Evolutionary conservation across 2,888 invertebrate genomes (phyloP).

Genomic region (Choreutis nemorana): DNA sequence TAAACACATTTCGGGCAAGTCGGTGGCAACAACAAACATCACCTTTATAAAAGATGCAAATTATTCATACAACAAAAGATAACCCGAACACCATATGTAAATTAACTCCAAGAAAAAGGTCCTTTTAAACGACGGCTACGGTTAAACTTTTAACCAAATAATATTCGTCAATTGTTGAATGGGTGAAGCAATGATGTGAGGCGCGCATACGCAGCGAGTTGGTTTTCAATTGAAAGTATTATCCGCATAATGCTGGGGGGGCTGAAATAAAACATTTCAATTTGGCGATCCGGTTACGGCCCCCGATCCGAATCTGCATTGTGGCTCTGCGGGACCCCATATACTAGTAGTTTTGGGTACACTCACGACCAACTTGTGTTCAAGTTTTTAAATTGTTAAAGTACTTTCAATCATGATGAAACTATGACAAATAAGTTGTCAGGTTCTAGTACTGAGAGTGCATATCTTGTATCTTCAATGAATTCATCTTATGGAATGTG

Average conservation of each 20-base stretch:
- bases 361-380: constrained; percentile 16
- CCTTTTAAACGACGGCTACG: constrained; percentile 42
- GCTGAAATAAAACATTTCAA: constrained; percentile 64
- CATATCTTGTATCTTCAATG: too few relatives aligned
- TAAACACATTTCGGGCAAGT: constrained; percentile 35
- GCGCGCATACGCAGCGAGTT: constrained; percentile 38
- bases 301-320: constrained; percentile 56
- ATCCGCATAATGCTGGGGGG: constrained; percentile 46
- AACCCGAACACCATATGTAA: constrained; percentile 30
- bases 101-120: constrained; percentile 23
- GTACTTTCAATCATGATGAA: too few relatives aligned
- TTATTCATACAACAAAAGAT: constrained; percentile 18
- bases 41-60: constrained; percentile 33
- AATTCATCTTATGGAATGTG: too few relatives aligned
- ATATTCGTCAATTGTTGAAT: constrained; percentile 28
- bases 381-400: background rate
- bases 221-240: constrained; percentile 64
- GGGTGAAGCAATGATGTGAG: constrained; percentile 25
- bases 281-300: constrained; percentile 63
- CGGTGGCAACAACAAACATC: constrained; percentile 40
- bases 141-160: constrained; percentile 59
- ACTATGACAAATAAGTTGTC: too few relatives aligned
- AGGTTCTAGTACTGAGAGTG: too few relatives aligned
- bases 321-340: constrained; percentile 58
- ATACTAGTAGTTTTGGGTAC: constrained; percentile 52